A percentile compares a stretch with the other conserved stretches of the same genome.
These are phyloP conservation scores for Sinella curviseta DNA, from an alignment of 1,140 invertebrate species.

Conservation along the genomic window DNA sequence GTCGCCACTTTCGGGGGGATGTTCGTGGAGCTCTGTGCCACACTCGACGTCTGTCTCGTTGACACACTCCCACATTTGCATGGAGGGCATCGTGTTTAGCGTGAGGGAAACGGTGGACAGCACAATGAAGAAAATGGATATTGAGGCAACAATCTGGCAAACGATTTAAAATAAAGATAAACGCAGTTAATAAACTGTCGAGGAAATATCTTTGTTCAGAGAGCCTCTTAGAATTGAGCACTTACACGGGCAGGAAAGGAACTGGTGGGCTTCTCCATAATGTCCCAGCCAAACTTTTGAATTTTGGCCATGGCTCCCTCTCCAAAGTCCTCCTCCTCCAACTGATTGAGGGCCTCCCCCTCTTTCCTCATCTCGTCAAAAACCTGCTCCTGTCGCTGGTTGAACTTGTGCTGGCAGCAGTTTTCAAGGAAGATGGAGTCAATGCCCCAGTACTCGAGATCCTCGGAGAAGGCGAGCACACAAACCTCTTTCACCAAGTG, in stretches of 20 bases:
- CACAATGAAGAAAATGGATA: conserved; percentile 98
- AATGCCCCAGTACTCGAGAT: conserved; percentile 85
- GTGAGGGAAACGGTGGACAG: conserved; percentile 96
- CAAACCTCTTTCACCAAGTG: conserved; percentile 99
- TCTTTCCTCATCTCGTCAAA: conserved; percentile 98
- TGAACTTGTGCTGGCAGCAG: conserved; percentile 97
- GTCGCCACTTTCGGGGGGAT: neutral
- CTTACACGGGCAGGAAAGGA: conserved; percentile 95
- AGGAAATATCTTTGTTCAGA: neutral
- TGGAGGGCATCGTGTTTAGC: conserved; percentile 92
- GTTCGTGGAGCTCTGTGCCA: neutral
- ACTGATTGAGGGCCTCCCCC: conserved; percentile 85
- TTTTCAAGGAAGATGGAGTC: conserved; percentile 96
- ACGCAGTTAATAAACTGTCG: neutral
- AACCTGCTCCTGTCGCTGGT: conserved; percentile 95
- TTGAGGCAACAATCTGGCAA: conserved; percentile 91
- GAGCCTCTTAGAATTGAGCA: neutral
- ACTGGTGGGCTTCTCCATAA: conserved; percentile 94
- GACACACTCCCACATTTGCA: conserved; percentile 73
- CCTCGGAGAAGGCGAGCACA: conserved; percentile 94
- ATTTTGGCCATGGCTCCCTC: conserved; percentile 83
- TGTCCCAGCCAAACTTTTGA: conserved; percentile 95
- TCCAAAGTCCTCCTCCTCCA: conserved; percentile 94
- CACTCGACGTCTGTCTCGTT: conserved; percentile 19
- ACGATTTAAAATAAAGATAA: neutral